Evolutionary conservation across 53 echinoderm and acorn worm species (phyloP).

Genomic region (Echinometra lucunter): DNA sequence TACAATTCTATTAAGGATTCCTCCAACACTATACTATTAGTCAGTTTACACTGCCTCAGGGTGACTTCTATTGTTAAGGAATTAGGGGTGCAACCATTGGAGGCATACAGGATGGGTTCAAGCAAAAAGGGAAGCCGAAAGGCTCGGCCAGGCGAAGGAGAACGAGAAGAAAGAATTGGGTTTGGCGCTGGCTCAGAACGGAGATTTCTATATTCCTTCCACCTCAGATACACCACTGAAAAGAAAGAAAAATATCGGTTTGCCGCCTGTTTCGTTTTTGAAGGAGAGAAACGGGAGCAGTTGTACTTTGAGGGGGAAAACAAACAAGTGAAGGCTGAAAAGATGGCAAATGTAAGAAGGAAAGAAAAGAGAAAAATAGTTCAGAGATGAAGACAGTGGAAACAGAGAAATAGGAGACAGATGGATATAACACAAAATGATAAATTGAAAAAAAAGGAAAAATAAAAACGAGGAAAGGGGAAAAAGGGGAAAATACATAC

Average conservation of each 20-base stretch:
- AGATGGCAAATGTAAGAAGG: conserved; percentile 3
- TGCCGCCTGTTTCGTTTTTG: conserved; percentile 12
- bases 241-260: conserved; percentile 68
- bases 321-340: background rate
- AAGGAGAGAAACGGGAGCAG: conserved; percentile 2
- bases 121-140: conserved; percentile 34
- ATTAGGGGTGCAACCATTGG: conserved; percentile 42
- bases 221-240: conserved; percentile 54
- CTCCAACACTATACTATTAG: conserved; percentile 47
- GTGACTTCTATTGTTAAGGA: conserved; percentile 54
- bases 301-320: conserved; percentile 49
- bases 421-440: too few species aligned
- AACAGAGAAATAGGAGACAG: background rate
- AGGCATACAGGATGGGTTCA: conserved; percentile 14
- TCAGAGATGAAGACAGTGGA: background rate
- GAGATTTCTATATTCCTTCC: conserved; percentile 47
- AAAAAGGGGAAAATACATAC: background rate
- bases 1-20: conserved; percentile 19
- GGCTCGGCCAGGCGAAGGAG: conserved; percentile 15
- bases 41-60: conserved; percentile 51
- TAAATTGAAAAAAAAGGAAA: background rate
- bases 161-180: background rate
- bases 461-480: background rate
- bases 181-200: background rate
- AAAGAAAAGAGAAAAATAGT: background rate